Percentiles rank a stretch among this genome's conserved stretches.
Evolutionary conservation across 1,140 invertebrate genomes (phyloP).

Genomic region (Mya arenaria): DNA sequence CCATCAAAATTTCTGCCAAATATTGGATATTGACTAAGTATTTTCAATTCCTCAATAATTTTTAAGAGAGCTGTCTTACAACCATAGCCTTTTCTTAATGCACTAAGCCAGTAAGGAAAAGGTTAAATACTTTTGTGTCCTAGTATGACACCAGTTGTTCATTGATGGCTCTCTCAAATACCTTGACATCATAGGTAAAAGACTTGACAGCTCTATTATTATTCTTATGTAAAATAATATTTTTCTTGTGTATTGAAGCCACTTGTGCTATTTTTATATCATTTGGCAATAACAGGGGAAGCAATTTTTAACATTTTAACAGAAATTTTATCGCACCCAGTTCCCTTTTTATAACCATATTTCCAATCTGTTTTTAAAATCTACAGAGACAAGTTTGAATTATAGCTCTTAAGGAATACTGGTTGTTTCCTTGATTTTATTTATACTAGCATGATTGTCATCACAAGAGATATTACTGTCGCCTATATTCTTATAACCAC

Average conservation of each 20-base stretch:
- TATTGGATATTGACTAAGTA: constrained; percentile 42
- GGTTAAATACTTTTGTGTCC: constrained; percentile 27
- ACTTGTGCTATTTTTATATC: background rate
- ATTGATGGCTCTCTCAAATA: constrained; percentile 46
- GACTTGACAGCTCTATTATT: constrained; percentile 44
- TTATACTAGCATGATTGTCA: constrained; percentile 30
- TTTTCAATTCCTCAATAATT: constrained; percentile 38
- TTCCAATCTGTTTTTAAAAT: constrained; percentile 33
- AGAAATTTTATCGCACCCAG: background rate
- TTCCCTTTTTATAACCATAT: constrained; percentile 63
- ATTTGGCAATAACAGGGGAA: background rate
- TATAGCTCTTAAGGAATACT: background rate
- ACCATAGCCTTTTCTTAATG: constrained; percentile 32
- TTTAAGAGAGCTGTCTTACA: constrained; percentile 28
- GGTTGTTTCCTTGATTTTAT: constrained; percentile 13
- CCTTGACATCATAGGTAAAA: constrained; percentile 35
- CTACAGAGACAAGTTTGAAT: constrained; percentile 12
- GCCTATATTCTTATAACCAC: constrained; percentile 48
- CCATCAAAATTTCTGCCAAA: constrained; percentile 38
- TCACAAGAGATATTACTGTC: background rate
- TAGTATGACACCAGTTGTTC: constrained; percentile 25
- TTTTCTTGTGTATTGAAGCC: constrained; percentile 46
- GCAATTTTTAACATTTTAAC: too few species aligned
- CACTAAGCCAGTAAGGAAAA: constrained; percentile 37
- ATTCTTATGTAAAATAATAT: constrained; percentile 29